phyloP scores from a whole-genome alignment of 2,113 vertebrate genomes.

The Charadrius vociferus region DNA sequence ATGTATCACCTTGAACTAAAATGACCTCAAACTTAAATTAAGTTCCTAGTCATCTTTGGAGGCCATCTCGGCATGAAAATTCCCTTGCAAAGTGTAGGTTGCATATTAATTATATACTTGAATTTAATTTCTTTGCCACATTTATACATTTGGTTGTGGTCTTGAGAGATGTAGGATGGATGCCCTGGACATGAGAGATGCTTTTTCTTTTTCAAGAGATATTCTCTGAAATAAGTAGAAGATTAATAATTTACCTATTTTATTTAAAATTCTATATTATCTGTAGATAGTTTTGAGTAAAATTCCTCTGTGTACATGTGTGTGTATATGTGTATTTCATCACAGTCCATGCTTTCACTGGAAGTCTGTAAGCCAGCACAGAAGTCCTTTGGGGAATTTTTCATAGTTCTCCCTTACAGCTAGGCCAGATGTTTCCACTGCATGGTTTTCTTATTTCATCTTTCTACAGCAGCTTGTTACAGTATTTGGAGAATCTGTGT shows the following conservation, averaged over 20 bases:
- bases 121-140: neutral
- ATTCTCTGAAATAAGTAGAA: neutral
- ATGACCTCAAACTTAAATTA: neutral
- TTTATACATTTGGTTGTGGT: neutral
- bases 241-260: neutral
- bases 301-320: neutral
- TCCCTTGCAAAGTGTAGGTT: neutral
- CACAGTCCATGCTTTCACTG: neutral
- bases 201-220: neutral
- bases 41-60: neutral
- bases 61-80: neutral
- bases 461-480: neutral
- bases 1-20: neutral
- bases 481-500: neutral
- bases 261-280: neutral
- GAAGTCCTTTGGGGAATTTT: slow-evolving; percentile 1
- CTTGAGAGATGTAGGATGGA: neutral
- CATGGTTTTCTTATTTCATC: neutral
- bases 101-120: neutral
- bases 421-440: neutral
- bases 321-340: neutral
- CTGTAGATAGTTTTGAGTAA: slow-evolving; percentile 14
- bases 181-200: neutral
- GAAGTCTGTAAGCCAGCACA: neutral
- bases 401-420: neutral